These are phyloP conservation scores for Xerus inauris DNA, from an alignment of 2,113 vertebrate species.

Conservation along the genomic window DNA sequence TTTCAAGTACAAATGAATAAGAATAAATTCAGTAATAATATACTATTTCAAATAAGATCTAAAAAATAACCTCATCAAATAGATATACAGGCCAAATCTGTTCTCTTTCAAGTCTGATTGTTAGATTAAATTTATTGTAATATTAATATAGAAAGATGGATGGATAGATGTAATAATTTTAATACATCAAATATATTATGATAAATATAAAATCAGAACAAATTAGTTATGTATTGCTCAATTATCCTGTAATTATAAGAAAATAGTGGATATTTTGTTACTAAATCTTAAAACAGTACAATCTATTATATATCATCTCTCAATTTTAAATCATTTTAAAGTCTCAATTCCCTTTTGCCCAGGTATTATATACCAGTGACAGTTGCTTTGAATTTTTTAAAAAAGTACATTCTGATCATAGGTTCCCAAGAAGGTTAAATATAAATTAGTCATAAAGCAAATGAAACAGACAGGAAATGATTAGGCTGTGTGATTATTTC, in stretches of 20 bases:
- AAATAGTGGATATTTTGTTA: conserved; percentile 75
- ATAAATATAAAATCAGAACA: conserved; percentile 75
- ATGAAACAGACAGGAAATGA: conserved; percentile 91
- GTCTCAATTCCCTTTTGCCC: conserved; percentile 77
- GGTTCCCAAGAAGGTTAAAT: conserved; percentile 92
- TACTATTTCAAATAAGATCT: not conserved
- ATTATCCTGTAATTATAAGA: conserved; percentile 72
- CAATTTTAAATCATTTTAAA: conserved; percentile 72
- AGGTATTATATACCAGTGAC: conserved; percentile 77
- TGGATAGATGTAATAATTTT: not conserved
- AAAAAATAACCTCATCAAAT: not conserved
- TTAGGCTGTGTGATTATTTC: conserved; percentile 86
- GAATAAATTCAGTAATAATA: conserved; percentile 44
- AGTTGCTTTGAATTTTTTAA: conserved; percentile 87
- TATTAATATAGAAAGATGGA: not conserved
- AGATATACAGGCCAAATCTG: not conserved
- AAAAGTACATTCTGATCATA: conserved; percentile 88
- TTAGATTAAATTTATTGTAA: not conserved
- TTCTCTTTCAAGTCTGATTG: fast-evolving
- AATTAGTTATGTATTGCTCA: conserved; percentile 45
- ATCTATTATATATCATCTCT: conserved; percentile 66
- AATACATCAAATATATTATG: conserved; percentile 9
- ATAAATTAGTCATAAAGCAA: conserved; percentile 98
- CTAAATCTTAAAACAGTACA: conserved; percentile 60
- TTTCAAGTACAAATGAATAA: conserved; percentile 70